Evolutionary conservation across 1,140 invertebrate genomes (phyloP), one percentile per base, ranked within the genome.

Genomic region (Anagrus nilaparvatae): DNA sequence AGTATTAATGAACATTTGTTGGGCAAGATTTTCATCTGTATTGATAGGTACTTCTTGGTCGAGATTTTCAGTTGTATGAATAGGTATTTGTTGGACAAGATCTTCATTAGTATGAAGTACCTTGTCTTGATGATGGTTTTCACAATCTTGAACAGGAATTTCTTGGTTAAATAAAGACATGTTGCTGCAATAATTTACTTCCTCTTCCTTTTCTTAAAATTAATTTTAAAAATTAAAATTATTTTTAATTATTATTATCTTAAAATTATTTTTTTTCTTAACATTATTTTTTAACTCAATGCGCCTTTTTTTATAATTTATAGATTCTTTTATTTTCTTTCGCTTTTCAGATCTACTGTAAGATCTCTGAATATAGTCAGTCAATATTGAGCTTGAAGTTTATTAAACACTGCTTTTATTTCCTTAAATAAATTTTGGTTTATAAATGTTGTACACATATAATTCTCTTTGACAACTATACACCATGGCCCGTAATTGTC

Each of bases 401-500:
- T 25, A 2, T 36, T 18, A 17, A 36, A 35, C n/a, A 36, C n/a
- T 21, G 9, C 12, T 17, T 36, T 43, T 17, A 36, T 19, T 7
- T 20, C 19, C 29, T 36, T 12, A 3, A 43, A 36, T 7, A 43
- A 19, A 27, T 21, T 18, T 19, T 31, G 10, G 20, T 36, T 36
- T 36, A 19, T 33, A 19, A 12, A 16, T 13, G 23, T 13, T 27
- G 18, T 33, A 4, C n/a, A 19, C n/a, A 14, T 8, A 24, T 33
- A 34, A 42, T 28, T 40, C 33, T 42, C 40, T 42, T 30, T 40
- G 21, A 29, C 16, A 17, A 31, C 33, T 14, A 18, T 32, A 31
- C 44, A 45, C 37, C 37, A 45, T 6, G 35, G 10, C 10, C 44
- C 37, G 24, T 37, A 40, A 29, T 40, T 39, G 7, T 40, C 36